A percentile compares a stretch with the other conserved stretches of the same genome.
Evolutionary conservation across 2,888 invertebrate species (phyloP).

Genomic region (Nymphalis urticae): DNA sequence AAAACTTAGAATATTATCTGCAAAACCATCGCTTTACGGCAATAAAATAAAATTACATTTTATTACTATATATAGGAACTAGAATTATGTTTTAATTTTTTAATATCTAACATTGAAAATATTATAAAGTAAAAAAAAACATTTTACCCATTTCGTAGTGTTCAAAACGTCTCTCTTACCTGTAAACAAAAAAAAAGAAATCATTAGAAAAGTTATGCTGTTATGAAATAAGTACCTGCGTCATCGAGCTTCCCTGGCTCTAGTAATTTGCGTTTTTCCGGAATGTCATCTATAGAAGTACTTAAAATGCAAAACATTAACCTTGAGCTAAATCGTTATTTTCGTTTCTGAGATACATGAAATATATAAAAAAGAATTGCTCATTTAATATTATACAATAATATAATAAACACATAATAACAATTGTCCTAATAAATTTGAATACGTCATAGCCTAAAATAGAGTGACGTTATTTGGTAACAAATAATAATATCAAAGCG

Average conservation of each 20-base stretch:
- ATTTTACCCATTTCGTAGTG: neutral
- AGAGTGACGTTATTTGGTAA: conserved; percentile 45
- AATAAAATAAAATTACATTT: no score
- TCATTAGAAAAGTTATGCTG: conserved; percentile 15
- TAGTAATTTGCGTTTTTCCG: no score
- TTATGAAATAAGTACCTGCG: no score
- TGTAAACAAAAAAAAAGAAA: conserved; percentile 42
- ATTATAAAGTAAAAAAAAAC: neutral
- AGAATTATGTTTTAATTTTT: neutral
- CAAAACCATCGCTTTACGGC: conserved; percentile 44
- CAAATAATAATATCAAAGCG: conserved; percentile 46
- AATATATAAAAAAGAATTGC: no score
- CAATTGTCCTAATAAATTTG: neutral
- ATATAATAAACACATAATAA: neutral
- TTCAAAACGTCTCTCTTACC: conserved; percentile 40
- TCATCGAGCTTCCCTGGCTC: no score
- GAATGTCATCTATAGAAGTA: no score
- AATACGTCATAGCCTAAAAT: conserved; percentile 41
- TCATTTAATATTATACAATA: no score
- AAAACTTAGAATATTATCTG: conserved; percentile 5
- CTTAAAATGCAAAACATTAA: no score
- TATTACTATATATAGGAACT: neutral
- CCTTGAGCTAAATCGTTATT: no score
- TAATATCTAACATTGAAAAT: neutral
- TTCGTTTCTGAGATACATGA: no score